phyloP scores from a whole-genome alignment of 1,140 invertebrate genomes.

The Zaprionus inermis region DNA sequence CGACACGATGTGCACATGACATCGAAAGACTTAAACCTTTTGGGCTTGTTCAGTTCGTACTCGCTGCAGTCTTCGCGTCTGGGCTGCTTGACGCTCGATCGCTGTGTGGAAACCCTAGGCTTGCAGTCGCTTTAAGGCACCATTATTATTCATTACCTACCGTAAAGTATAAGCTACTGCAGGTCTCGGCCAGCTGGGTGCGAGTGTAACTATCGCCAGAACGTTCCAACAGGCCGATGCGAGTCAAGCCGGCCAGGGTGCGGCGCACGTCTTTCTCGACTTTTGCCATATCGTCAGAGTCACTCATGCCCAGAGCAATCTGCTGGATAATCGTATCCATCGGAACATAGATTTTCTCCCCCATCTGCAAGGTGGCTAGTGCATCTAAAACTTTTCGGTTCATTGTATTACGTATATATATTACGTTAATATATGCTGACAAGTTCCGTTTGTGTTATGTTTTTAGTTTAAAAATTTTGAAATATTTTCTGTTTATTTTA shows the following conservation, averaged over 20 bases:
- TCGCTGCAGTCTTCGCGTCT: background rate
- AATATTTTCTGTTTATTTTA: background rate
- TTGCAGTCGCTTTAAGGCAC: no score
- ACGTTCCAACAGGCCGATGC: background rate
- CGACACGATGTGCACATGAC: background rate
- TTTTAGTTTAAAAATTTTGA: background rate
- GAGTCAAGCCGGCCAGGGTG: background rate
- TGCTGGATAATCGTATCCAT: background rate
- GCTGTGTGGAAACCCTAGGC: no score
- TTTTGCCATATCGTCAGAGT: rapidly evolving
- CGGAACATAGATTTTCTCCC: background rate
- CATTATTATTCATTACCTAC: no score
- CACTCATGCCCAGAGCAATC: background rate
- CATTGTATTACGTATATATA: no score
- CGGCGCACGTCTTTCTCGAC: background rate
- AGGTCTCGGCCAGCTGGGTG: background rate
- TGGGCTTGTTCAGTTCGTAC: no score
- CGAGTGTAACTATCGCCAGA: background rate
- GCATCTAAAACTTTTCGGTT: background rate
- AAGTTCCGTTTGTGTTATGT: no score
- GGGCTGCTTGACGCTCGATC: background rate
- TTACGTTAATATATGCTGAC: no score
- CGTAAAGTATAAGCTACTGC: background rate
- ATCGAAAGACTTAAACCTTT: background rate
- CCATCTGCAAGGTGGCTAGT: background rate